Evolutionary conservation across 1,140 invertebrate genomes (phyloP), one percentile per base, ranked within the genome.

Genomic region (Bathynomus jamesi): DNA sequence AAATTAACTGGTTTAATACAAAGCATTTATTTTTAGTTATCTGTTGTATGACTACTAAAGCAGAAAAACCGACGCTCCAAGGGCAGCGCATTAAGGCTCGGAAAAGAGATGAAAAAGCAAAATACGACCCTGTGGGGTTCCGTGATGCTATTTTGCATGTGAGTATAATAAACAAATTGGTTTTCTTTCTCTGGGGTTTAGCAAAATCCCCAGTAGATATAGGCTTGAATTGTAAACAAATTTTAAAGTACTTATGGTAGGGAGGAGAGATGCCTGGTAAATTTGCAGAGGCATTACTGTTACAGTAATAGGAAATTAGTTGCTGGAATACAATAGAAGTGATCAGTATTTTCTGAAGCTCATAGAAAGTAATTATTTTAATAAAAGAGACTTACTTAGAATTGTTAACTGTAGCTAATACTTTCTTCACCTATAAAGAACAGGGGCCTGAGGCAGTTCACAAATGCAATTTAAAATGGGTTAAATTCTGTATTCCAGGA

Each of bases 41-140:
- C 30, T 91, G 89, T 96, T 97, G 93, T 95, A 98, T 98, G 95
- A 97, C 93, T 97, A 94, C 96, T 89, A 97, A 97, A 92, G 92
- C 90, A 90, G 94, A 97, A 95, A 96, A 96, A 93, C 95, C 95
- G 90, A 91, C 95, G 89, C 88, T 98, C 90, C 96, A 94, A 89
- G 95, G 95, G 93, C 95, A 97, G 90, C 93, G 95, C 87, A 96
- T 98, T 88, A 98, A 98, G 92, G 97, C 95, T 91, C 92, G 95
- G 90, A 98, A 98, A 94, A 96, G 95, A 95, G 95, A 98, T 98
- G 96, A 98, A 92, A 97, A 94, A 90, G 95, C 98, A 89, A 98
- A 96, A 86, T 96, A 96, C 88, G 95, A 98, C 87, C 94, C 95
- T 84, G 89, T 89, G 83, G 94, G 93, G 83, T 98, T 98, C 87